A percentile compares a stretch with the other conserved stretches of the same genome.
These are phyloP conservation scores for Peucedramus taeniatus DNA, from an alignment of 2,113 vertebrate genomes.

Conservation along the genomic window DNA sequence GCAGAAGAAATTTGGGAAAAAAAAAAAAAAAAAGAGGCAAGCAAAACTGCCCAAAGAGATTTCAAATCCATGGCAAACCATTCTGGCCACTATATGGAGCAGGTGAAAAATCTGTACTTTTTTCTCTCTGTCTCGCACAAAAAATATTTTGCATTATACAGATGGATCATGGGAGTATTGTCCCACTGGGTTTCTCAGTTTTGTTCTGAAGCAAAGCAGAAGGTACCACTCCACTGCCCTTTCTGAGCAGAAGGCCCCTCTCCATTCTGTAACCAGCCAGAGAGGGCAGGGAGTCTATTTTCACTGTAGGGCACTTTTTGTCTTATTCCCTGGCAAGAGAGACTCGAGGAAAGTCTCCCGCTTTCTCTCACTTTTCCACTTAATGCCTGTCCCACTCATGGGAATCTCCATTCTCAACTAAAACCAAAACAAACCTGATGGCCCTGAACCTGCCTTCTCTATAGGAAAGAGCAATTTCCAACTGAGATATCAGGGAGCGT, in stretches of 20 bases:
- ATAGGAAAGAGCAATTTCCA: background rate
- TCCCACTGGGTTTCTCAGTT: background rate
- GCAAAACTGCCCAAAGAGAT: background rate
- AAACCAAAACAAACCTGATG: background rate
- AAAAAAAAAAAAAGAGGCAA: background rate
- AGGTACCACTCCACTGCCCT: background rate
- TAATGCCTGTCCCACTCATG: background rate
- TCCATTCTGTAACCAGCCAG: background rate
- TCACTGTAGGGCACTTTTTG: background rate
- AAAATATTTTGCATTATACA: background rate
- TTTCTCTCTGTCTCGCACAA: background rate
- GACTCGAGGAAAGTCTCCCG: background rate
- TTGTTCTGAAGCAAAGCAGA: background rate
- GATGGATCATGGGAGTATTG: background rate
- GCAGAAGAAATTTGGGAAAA: rapidly evolving
- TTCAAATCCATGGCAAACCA: background rate
- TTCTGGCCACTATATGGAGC: background rate
- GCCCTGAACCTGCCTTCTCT: background rate
- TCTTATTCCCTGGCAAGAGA: background rate
- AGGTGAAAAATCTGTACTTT: background rate
- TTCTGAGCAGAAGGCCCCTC: background rate
- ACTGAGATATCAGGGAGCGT: background rate
- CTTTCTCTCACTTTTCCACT: background rate
- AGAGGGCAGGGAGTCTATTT: background rate
- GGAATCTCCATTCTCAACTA: background rate